phyloP scores from a whole-genome alignment of 2,888 invertebrate species.

The Lepeophtheirus nordmannii region DNA sequence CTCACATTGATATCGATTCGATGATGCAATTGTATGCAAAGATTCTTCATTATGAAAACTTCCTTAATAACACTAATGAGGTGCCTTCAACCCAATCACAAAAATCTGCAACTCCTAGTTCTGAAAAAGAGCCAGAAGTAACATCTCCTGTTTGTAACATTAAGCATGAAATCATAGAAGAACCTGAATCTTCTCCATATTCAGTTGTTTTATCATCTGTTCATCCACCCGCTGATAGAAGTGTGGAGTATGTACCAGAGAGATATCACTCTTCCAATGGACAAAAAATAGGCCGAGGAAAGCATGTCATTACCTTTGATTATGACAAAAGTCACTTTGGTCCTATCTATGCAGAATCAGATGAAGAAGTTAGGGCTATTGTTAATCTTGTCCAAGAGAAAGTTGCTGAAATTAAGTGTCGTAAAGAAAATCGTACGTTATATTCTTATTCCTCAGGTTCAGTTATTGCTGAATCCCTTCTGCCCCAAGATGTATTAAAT shows the following conservation, averaged over 20 bases:
- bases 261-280: background rate
- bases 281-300: slow-evolving; percentile 7
- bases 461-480: background rate
- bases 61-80: background rate
- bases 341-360: slow-evolving; percentile 7
- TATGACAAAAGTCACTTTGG: slow-evolving; percentile 17
- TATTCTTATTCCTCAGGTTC: background rate
- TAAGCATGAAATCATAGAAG: background rate
- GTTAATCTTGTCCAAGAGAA: slow-evolving; percentile 8
- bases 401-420: background rate
- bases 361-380: slow-evolving; percentile 16
- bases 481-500: background rate
- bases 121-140: background rate
- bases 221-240: background rate
- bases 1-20: slow-evolving; percentile 3
- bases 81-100: background rate
- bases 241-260: background rate
- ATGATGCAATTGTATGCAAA: slow-evolving; percentile 13
- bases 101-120: background rate
- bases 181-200: background rate
- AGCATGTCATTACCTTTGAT: background rate
- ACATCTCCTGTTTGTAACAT: background rate
- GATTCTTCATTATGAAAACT: slow-evolving; percentile 9
- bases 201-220: background rate
- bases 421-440: background rate